Evolutionary conservation across 2,888 invertebrate genomes (phyloP).

Genomic region (Nomada ruficornis): DNA sequence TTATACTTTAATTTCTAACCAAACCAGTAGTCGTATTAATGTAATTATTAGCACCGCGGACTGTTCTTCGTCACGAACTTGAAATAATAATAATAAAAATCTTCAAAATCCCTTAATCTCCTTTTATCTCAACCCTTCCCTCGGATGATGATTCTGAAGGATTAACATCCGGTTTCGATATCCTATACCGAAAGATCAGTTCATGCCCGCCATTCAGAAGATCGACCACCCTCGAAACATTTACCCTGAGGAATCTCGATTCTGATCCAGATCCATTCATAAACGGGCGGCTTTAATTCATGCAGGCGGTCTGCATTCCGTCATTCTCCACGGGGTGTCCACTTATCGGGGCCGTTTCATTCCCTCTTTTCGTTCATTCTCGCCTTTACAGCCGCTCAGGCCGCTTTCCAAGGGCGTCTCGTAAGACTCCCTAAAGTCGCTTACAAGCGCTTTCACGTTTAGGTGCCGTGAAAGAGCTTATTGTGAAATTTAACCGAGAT

Average conservation of each 20-base stretch:
- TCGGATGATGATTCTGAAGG: slow-evolving; percentile 22
- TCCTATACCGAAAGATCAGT: slow-evolving; percentile 38
- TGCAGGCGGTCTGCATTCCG: slow-evolving; percentile 61
- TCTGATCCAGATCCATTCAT: slow-evolving; percentile 58
- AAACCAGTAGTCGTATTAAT: too few species aligned
- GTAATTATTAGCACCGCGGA: too few species aligned
- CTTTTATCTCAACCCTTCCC: neutral
- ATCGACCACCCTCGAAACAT: slow-evolving; percentile 42
- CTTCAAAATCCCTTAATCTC: neutral
- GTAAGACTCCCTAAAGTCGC: slow-evolving; percentile 53
- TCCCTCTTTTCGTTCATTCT: slow-evolving; percentile 61
- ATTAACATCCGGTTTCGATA: slow-evolving; percentile 53
- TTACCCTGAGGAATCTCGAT: slow-evolving; percentile 35
- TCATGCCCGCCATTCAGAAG: slow-evolving; percentile 10
- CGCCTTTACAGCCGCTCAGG: slow-evolving; percentile 52
- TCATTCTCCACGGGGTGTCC: slow-evolving; percentile 65
- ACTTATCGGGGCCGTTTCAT: slow-evolving; percentile 61
- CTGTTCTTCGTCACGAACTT: too few species aligned
- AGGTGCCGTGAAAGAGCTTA: slow-evolving; percentile 62
- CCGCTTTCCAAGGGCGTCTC: slow-evolving; percentile 55
- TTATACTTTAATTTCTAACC: too few species aligned
- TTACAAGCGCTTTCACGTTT: slow-evolving; percentile 59
- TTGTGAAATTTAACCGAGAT: slow-evolving; percentile 64
- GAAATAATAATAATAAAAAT: neutral
- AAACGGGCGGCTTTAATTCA: slow-evolving; percentile 58